phyloP scores from a whole-genome alignment of 2,113 vertebrate genomes.

The Proteles cristata region DNA sequence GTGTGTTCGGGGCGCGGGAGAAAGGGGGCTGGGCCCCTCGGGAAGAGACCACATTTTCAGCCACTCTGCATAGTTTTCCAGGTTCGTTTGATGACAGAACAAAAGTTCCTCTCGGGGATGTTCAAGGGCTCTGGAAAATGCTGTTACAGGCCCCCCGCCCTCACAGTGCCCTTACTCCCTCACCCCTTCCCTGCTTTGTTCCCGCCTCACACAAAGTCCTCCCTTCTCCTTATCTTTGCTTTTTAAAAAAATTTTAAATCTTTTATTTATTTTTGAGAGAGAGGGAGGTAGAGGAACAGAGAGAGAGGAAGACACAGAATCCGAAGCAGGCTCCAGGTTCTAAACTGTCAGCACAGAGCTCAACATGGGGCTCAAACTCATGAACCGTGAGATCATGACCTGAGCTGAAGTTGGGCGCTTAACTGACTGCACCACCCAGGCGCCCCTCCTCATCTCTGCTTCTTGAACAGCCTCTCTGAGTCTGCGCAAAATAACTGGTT shows the following conservation, averaged over 20 bases:
- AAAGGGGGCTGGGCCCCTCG: neutral
- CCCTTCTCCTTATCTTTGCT: neutral
- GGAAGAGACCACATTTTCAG: neutral
- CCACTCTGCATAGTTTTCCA: neutral
- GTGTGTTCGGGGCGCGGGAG: accelerated
- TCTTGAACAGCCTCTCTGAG: neutral
- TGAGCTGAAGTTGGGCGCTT: too few relatives aligned
- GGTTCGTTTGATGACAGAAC: neutral
- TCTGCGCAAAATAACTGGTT: neutral
- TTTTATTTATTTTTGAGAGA: too few relatives aligned
- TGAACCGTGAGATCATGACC: too few relatives aligned
- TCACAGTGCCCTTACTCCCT: neutral
- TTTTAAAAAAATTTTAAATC: neutral
- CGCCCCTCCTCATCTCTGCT: neutral
- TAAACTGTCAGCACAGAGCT: too few relatives aligned
- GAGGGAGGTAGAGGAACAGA: too few relatives aligned
- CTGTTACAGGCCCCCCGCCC: too few relatives aligned
- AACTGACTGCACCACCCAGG: too few relatives aligned
- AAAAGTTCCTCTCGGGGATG: neutral
- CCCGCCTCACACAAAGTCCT: too few relatives aligned
- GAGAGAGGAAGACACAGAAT: too few relatives aligned
- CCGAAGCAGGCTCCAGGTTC: too few relatives aligned
- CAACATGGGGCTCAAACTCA: too few relatives aligned
- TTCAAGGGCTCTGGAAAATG: neutral
- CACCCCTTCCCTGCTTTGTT: neutral